These are phyloP conservation scores for Sphecodes monilicornis DNA, from an alignment of 2,888 invertebrate genomes.

Conservation along the genomic window DNA sequence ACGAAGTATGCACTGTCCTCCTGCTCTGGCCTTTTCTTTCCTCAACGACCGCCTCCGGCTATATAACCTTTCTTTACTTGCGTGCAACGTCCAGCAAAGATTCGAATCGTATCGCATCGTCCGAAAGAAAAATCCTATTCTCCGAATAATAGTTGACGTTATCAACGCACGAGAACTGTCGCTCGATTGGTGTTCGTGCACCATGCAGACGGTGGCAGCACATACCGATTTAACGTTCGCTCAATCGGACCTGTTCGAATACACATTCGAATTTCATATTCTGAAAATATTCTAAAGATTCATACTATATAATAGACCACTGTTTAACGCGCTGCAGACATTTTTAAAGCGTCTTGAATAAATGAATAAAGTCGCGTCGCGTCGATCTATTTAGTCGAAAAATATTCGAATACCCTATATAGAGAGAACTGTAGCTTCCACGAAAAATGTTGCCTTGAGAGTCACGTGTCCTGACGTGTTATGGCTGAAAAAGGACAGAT, in stretches of 20 bases:
- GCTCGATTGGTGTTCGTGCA: neutral
- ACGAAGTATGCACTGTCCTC: neutral
- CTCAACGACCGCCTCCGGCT: neutral
- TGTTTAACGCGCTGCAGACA: too few relatives aligned
- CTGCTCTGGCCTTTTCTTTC: slow-evolving; percentile 22
- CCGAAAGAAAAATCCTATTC: neutral
- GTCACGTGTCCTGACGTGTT: slow-evolving; percentile 24
- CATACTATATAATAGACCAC: too few relatives aligned
- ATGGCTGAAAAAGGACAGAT: slow-evolving; percentile 25
- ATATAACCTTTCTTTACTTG: slow-evolving; percentile 37
- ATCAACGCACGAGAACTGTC: neutral
- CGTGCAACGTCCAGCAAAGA: neutral
- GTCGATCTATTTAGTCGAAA: neutral
- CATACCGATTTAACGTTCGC: neutral
- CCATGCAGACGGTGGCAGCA: neutral
- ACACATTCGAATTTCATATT: neutral
- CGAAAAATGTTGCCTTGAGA: slow-evolving; percentile 32
- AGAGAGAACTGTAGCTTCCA: slow-evolving; percentile 16
- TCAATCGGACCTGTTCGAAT: neutral
- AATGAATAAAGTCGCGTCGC: neutral
- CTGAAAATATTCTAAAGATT: neutral
- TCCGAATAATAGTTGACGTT: neutral
- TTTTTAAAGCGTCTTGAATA: too few relatives aligned
- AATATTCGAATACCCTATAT: neutral
- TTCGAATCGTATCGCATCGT: neutral